Evolutionary conservation across 2,888 invertebrate genomes (phyloP), one percentile per base, ranked within the genome.

Genomic region (Cryptocephalus moraei): DNA sequence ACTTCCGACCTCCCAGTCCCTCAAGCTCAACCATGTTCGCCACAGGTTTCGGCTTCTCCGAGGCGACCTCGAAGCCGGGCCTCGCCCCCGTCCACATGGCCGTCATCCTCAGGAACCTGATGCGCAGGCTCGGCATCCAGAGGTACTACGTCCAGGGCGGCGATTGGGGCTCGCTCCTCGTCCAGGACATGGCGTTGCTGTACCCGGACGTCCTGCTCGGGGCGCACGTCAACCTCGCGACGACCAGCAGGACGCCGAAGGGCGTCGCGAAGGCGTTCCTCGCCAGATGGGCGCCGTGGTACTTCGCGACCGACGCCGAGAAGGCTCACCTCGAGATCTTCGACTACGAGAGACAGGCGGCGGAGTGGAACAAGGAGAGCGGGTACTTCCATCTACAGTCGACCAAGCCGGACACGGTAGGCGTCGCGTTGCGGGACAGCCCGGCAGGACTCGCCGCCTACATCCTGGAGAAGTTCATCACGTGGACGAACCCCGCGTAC

Each of bases 381-480:
- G 83, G 82, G 1, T 83, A 82, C 57, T 66, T 86, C 59, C 91
- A 91, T 63, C 53, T 92, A 8, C 93, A 94, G 64, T 80, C 87
- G 0, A 91, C 91, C 0, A 92, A 91, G 66, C 93, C 93, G 9
- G 92, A 93, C 60, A 91, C 91, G 0, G 72, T 90, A 51, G 86
- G 87, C 32, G 73, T 78, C 2, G 83, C 74, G 0, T 66, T 92
- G 33, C 73, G 76, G 13, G 84, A 88, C 58, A 85, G 86, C 0
- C 95, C 95, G 0, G 78, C 84, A 0, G 93, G 91, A 0, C 69
- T 95, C 50, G 91, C 91, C 0, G 88, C 88, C 0, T 95, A 93
- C 62, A 86, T 95, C 45, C 68, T 95, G 4, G 93, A 95, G 62
- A 94, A 93, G 67, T 92, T 91, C 70, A 81, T 82, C 9, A 78